phyloP scores from a whole-genome alignment of 2,113 vertebrate genomes.

The Brachirus orientalis region DNA sequence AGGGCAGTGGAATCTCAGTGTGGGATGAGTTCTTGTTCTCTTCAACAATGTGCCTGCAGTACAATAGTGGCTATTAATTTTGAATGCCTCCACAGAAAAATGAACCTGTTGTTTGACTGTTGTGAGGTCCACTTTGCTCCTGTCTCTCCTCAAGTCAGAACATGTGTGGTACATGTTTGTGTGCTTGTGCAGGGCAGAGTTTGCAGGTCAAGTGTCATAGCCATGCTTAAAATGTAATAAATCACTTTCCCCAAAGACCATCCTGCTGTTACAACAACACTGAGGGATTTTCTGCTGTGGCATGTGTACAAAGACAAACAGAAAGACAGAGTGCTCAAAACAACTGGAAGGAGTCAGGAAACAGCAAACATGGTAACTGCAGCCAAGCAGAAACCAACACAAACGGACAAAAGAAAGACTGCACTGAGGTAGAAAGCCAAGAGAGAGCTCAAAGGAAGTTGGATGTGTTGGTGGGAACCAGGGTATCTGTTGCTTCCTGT shows the following conservation, averaged over 20 bases:
- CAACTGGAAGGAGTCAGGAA: slow-evolving; percentile 9
- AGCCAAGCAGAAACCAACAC: slow-evolving; percentile 42
- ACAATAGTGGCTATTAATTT: slow-evolving; percentile 50
- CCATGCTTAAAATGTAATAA: slow-evolving; percentile 24
- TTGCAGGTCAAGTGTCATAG: slow-evolving; percentile 1
- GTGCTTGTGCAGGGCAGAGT: slow-evolving; percentile 8
- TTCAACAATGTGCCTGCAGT: slow-evolving; percentile 67
- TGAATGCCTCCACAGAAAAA: slow-evolving; percentile 63
- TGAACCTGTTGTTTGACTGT: slow-evolving; percentile 69
- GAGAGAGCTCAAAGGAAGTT: slow-evolving; percentile 31
- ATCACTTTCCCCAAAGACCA: slow-evolving; percentile 11
- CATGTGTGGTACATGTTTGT: not conserved
- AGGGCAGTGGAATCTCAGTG: slow-evolving; percentile 73
- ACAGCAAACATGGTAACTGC: slow-evolving; percentile 38
- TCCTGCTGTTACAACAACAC: not conserved
- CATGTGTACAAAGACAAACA: slow-evolving; percentile 9
- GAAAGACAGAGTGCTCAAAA: slow-evolving; percentile 20
- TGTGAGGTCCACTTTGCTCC: slow-evolving; percentile 59
- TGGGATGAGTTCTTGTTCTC: slow-evolving; percentile 58
- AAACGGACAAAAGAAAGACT: slow-evolving; percentile 28
- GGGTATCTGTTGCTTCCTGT: slow-evolving; percentile 52
- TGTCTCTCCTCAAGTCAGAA: slow-evolving; percentile 37
- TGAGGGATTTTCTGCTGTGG: not conserved
- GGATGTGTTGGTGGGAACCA: slow-evolving; percentile 48
- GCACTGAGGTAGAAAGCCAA: slow-evolving; percentile 31